These are phyloP conservation scores for Agrypnus murinus DNA, from an alignment of 2,888 invertebrate genomes.

Conservation along the genomic window DNA sequence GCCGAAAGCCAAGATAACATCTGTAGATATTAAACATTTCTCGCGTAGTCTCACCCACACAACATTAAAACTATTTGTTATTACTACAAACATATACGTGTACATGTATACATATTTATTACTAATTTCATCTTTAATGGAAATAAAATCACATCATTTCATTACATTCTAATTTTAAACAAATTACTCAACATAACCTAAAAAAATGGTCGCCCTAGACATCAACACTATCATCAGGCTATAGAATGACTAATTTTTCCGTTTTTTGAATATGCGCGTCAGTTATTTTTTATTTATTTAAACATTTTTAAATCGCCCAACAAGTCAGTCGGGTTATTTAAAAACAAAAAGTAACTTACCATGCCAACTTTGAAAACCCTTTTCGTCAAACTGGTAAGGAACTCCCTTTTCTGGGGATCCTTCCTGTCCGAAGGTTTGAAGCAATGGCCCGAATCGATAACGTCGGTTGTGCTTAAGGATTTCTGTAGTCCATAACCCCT, in stretches of 20 bases:
- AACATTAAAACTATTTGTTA: slow-evolving; percentile 14
- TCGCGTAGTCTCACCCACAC: slow-evolving; percentile 28
- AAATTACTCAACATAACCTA: too few species aligned
- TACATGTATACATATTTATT: too few species aligned
- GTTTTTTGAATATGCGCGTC: too few species aligned
- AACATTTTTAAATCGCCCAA: too few species aligned
- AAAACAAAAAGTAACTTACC: slow-evolving; percentile 75
- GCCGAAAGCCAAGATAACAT: slow-evolving; percentile 40
- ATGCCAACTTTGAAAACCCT: slow-evolving; percentile 88
- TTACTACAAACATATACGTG: neutral
- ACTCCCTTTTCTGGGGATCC: slow-evolving; percentile 87
- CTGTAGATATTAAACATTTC: slow-evolving; percentile 35
- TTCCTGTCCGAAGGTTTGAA: slow-evolving; percentile 90
- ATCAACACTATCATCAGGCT: neutral
- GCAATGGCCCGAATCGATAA: slow-evolving; percentile 82
- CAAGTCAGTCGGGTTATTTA: too few species aligned
- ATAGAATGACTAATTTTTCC: too few species aligned
- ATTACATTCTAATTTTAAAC: neutral
- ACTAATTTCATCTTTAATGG: too few species aligned
- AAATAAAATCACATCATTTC: neutral
- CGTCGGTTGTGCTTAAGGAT: slow-evolving; percentile 71
- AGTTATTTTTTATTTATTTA: too few species aligned
- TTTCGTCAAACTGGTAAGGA: slow-evolving; percentile 86
- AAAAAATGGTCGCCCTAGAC: neutral
- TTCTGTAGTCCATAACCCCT: slow-evolving; percentile 61